A percentile compares a stretch with the other conserved stretches of the same genome.
Evolutionary conservation across 1,140 invertebrate species (phyloP).

Genomic region (Halyomorpha halys): DNA sequence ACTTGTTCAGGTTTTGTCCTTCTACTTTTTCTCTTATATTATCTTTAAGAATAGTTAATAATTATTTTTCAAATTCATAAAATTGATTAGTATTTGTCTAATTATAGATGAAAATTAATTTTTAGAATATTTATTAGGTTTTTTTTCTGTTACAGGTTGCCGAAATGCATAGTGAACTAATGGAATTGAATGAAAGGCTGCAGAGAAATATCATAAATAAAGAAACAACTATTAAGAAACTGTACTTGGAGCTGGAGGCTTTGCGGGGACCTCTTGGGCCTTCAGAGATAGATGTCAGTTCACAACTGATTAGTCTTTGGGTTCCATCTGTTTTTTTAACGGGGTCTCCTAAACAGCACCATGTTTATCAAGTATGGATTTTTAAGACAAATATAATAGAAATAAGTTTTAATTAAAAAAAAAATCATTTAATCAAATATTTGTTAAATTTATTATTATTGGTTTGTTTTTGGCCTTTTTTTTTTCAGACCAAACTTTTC

Average conservation of each 20-base stretch:
- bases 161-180: conserved; percentile 90
- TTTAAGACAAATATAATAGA: too few relatives aligned
- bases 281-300: conserved; percentile 34
- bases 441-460: too few relatives aligned
- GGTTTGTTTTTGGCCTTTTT: too few relatives aligned
- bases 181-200: conserved; percentile 79
- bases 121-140: too few relatives aligned
- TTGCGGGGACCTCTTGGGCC: conserved; percentile 52
- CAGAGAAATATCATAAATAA: conserved; percentile 41
- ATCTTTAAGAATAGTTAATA: too few relatives aligned
- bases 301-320: conserved; percentile 71
- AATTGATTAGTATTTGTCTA: too few relatives aligned
- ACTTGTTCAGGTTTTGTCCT: conserved; percentile 53
- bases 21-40: too few relatives aligned
- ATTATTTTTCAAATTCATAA: too few relatives aligned
- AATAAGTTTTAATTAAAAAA: too few relatives aligned
- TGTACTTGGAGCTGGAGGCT: conserved; percentile 56
- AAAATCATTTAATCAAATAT: too few relatives aligned
- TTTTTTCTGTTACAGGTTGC: conserved; percentile 49
- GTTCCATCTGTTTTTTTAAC: conserved; percentile 83
- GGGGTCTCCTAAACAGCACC: conserved; percentile 64
- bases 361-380: conserved; percentile 70
- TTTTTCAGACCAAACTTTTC: too few relatives aligned
- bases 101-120: too few relatives aligned
- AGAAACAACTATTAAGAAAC: conserved; percentile 44